Percentiles rank a stretch among this genome's conserved stretches.
phyloP scores from a whole-genome alignment of 2,113 vertebrate genomes.

The Theristicus caerulescens region DNA sequence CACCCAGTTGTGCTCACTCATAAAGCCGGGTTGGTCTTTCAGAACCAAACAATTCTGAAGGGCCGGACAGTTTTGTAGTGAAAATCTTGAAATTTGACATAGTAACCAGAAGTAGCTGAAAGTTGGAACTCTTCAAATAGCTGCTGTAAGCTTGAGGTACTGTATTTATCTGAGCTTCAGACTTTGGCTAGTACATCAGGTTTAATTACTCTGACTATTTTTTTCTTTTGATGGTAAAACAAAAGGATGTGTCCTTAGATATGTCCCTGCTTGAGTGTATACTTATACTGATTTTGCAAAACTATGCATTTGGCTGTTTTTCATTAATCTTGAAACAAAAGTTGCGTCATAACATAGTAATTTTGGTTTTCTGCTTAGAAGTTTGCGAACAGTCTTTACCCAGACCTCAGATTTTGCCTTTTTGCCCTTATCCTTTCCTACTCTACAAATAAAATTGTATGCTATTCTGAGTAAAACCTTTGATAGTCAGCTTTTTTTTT shows the following conservation, averaged over 20 bases:
- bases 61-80: background rate
- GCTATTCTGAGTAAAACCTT: background rate
- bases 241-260: background rate
- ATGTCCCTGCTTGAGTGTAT: background rate
- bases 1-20: background rate
- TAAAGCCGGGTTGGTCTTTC: background rate
- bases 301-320: background rate
- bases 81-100: background rate
- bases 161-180: background rate
- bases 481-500: background rate
- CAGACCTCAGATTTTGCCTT: background rate
- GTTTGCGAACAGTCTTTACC: background rate
- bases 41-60: background rate
- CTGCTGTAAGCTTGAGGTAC: background rate
- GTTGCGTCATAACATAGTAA: background rate
- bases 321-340: background rate
- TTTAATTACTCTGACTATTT: background rate
- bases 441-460: background rate
- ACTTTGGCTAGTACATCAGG: background rate
- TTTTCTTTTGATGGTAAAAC: background rate
- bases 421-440: background rate
- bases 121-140: background rate
- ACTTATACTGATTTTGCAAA: background rate
- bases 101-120: background rate
- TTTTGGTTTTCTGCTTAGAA: background rate